Base-by-base conservation (phyloP, 2,797 vertebrate species). In the Epinephelus coioides region DNA sequence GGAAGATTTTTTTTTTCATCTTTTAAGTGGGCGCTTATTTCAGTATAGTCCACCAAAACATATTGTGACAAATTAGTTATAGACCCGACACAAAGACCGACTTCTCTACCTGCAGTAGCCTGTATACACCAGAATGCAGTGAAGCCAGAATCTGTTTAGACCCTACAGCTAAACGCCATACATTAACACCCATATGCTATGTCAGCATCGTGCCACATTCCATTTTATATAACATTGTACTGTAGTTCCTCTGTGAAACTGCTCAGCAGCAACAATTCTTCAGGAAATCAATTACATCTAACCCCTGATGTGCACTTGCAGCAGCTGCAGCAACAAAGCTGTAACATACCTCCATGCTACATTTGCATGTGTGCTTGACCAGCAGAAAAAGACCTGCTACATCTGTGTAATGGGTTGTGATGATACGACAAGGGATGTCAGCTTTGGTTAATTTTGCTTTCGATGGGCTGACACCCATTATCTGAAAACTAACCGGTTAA, bases 251-350 rank as follows among this genome's bases (percentile, higher is more conserved):
- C 44, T 54, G 53, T 60, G 53, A 57, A 27, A 6, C 21, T 38
- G 43, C 75, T 61, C n/a, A 47, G 49, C 54, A 53, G 53, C 54
- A 64, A 34, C 43, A 55, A 0, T 67, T 61, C 10, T 43, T 19
- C 13, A 40, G 50, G 59, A 77, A 55, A 56, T 69, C 63, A 68
- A 55, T 66, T 49, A 17, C 49, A 60, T 23, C 49, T 2, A 69
- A 21, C n/a, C 17, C 4, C 4, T 0, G 43, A 38, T 38, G 25
- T 59, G 25, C 65, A 60, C 50, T 49, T 44, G 40, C 43, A 71
- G 40, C 62, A 56, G 34, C 46, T 21, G 60, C 17, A 49, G 64
- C 43, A 49, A 43, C 63, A 27, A 50, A 38, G 14, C 62, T n/a
- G 3, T 23, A 44, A 17, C 30, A 1, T 0, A 40, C 43, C 4